Evolutionary conservation across 2,797 vertebrate species (phyloP).

Genomic region (Delichon dasypus): DNA sequence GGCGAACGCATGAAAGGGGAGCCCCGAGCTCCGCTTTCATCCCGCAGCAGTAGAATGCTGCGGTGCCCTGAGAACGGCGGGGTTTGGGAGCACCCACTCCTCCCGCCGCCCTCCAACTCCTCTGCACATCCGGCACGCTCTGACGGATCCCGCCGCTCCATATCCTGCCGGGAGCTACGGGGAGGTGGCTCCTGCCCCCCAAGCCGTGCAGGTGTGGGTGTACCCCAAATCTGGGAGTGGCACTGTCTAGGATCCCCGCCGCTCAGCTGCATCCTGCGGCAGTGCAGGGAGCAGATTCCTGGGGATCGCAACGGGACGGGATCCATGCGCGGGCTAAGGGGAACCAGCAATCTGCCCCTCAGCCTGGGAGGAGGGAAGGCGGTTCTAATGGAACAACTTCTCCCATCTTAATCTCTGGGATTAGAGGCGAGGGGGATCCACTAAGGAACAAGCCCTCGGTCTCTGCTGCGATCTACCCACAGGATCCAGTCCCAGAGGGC

Average conservation of each 20-base stretch:
- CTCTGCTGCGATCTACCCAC: background rate
- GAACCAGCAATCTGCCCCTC: no score
- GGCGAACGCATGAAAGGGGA: background rate
- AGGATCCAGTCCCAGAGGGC: background rate
- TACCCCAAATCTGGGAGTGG: background rate
- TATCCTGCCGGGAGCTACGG: accelerated
- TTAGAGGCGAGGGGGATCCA: background rate
- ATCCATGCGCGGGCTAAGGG: background rate
- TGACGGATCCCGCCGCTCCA: background rate
- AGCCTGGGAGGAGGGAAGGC: background rate
- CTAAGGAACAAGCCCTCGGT: no score
- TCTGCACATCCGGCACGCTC: background rate
- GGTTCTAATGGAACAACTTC: background rate
- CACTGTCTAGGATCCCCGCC: background rate
- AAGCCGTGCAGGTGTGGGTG: accelerated
- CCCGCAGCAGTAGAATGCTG: background rate
- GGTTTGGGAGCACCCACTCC: background rate
- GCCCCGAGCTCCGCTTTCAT: background rate
- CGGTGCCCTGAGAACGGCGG: background rate
- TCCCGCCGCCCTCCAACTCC: background rate
- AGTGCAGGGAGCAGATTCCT: background rate
- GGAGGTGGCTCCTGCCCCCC: background rate
- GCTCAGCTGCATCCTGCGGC: background rate
- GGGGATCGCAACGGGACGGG: background rate
- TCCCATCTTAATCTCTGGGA: background rate